Evolutionary conservation across 2,888 invertebrate species (phyloP).

Genomic region (Odontothrips loti): DNA sequence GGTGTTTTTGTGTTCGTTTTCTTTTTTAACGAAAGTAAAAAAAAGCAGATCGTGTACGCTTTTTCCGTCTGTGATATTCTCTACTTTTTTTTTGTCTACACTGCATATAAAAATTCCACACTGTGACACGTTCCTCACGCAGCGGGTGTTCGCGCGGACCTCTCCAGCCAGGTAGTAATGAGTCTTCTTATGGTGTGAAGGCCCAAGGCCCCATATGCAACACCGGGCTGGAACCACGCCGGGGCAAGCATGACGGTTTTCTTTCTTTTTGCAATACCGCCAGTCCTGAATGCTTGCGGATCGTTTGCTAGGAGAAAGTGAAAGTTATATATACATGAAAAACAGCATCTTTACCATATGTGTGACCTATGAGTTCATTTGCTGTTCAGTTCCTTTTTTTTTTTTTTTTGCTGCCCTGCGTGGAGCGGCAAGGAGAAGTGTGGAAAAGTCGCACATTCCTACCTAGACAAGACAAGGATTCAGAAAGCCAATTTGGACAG

Average conservation of each 20-base stretch:
- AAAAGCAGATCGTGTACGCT: slow-evolving; percentile 16
- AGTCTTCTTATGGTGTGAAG: slow-evolving; percentile 1
- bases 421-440: no score
- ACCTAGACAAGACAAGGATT: no score
- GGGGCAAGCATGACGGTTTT: not conserved
- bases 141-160: slow-evolving; percentile 1
- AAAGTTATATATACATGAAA: no score
- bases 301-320: no score
- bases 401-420: no score
- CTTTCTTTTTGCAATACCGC: no score
- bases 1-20: slow-evolving; percentile 8
- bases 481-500: no score
- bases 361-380: no score
- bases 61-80: slow-evolving; percentile 25
- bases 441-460: no score
- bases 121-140: not conserved
- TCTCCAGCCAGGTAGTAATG: slow-evolving; percentile 19
- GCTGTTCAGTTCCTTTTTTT: no score
- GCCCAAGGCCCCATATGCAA: slow-evolving; percentile 21
- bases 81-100: not conserved
- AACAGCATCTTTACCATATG: no score
- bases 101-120: not conserved
- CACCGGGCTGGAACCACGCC: not conserved
- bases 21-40: slow-evolving; percentile 16
- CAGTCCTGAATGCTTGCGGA: no score